These are phyloP conservation scores for Baccha elongata DNA, from an alignment of 2,888 invertebrate species.

Conservation along the genomic window DNA sequence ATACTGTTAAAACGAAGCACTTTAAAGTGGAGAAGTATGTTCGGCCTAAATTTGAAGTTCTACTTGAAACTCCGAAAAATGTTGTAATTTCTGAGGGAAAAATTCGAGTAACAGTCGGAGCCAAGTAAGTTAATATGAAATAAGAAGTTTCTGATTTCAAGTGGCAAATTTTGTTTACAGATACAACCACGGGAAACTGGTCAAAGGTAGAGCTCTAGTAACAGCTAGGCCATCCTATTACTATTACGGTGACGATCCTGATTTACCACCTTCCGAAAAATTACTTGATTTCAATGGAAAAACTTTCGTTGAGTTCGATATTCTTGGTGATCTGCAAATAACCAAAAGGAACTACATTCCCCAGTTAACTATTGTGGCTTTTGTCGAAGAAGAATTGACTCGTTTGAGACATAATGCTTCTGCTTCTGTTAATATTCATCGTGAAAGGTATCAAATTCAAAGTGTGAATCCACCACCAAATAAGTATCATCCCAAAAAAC, in stretches of 20 bases:
- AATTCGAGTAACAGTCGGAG: conserved; percentile 89
- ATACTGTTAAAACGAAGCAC: conserved; percentile 30
- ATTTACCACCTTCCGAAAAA: conserved; percentile 84
- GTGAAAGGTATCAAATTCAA: conserved; percentile 89
- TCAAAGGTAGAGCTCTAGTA: conserved; percentile 92
- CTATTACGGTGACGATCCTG: conserved; percentile 60
- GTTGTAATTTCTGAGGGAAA: conserved; percentile 91
- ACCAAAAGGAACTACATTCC: conserved; percentile 82
- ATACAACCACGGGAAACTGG: conserved; percentile 93
- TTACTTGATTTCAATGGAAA: conserved; percentile 87
- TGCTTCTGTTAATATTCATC: conserved; percentile 88
- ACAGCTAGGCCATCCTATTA: conserved; percentile 87
- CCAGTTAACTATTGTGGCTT: conserved; percentile 87
- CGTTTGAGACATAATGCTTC: conserved; percentile 90
- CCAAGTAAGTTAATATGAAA: conserved; percentile 85
- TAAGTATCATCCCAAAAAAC: conserved; percentile 94
- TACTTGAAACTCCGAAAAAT: conserved; percentile 90
- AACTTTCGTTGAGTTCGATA: conserved; percentile 89
- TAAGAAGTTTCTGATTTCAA: too few relatives aligned
- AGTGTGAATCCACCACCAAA: conserved; percentile 89
- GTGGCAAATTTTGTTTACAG: conserved; percentile 83
- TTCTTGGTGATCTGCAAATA: conserved; percentile 87
- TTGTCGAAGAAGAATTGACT: conserved; percentile 95
- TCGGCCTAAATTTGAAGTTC: conserved; percentile 74
- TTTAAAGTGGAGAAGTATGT: conserved; percentile 73